Evolutionary conservation across 2,888 invertebrate genomes (phyloP).

Genomic region (Scelioninae gen. 2): DNA sequence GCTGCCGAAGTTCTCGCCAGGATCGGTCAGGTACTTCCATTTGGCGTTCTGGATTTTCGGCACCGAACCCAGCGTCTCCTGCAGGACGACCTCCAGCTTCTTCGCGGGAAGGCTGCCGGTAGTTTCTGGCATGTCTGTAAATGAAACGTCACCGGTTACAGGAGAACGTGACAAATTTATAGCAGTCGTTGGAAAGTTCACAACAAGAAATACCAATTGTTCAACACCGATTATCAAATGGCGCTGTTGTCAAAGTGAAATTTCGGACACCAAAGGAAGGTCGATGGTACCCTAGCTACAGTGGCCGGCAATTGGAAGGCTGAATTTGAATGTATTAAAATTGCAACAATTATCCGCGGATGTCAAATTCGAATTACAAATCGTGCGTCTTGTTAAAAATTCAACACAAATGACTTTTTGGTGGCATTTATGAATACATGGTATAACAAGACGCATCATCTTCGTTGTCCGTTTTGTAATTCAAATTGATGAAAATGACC

Average conservation of each 20-base stretch:
- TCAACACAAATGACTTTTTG: background rate
- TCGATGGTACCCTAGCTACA: too few relatives aligned
- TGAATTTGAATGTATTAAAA: too few relatives aligned
- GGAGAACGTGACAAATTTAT: too few relatives aligned
- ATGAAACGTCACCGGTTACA: too few relatives aligned
- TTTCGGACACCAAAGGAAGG: too few relatives aligned
- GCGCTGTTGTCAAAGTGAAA: too few relatives aligned
- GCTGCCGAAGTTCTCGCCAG: constrained; percentile 74
- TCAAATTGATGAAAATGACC: constrained; percentile 7
- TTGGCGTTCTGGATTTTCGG: constrained; percentile 64
- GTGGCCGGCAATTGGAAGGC: too few relatives aligned
- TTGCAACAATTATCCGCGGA: too few relatives aligned
- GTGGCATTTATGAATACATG: background rate
- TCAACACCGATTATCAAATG: too few relatives aligned
- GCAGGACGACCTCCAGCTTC: constrained; percentile 65
- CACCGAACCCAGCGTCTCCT: constrained; percentile 62
- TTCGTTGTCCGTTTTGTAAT: constrained; percentile 5
- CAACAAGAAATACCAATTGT: too few relatives aligned
- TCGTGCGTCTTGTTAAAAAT: background rate
- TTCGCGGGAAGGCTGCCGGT: constrained; percentile 63
- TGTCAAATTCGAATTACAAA: too few relatives aligned
- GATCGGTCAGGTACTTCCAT: constrained; percentile 72
- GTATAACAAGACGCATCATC: background rate
- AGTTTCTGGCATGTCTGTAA: constrained; percentile 62
- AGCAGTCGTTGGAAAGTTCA: too few relatives aligned